phyloP scores from a whole-genome alignment of 2,113 vertebrate species.

The Phylloscopus whistleri region DNA sequence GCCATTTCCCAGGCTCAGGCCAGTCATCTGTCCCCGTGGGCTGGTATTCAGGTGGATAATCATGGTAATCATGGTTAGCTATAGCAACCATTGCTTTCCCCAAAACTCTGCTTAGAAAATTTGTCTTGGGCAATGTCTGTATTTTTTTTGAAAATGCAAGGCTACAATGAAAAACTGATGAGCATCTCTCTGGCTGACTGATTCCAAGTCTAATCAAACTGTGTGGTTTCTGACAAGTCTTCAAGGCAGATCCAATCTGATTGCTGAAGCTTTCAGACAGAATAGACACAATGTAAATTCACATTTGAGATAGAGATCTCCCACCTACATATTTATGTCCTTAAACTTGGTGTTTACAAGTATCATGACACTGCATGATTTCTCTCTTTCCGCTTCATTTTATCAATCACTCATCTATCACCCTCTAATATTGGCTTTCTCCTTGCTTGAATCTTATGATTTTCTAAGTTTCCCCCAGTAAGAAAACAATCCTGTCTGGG shows the following conservation, averaged over 20 bases:
- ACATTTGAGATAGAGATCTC: neutral
- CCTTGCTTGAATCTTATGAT: neutral
- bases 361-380: neutral
- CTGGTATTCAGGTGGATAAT: neutral
- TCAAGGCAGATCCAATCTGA: neutral
- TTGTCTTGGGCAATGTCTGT: neutral
- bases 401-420: neutral
- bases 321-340: neutral
- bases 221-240: neutral
- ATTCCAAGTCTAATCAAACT: neutral
- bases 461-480: neutral
- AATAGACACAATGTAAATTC: neutral
- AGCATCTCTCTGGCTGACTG: neutral
- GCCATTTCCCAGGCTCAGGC: neutral
- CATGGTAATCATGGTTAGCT: neutral
- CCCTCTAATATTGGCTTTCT: neutral
- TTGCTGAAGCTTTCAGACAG: neutral
- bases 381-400: neutral
- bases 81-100: neutral
- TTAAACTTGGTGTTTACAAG: neutral
- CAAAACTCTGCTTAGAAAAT: neutral
- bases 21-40: rapidly evolving
- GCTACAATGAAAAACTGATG: neutral
- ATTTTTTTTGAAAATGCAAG: neutral
- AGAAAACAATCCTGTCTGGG: neutral